Base-by-base conservation (phyloP, 2,888 invertebrate species). In the Xestia xanthographa region DNA sequence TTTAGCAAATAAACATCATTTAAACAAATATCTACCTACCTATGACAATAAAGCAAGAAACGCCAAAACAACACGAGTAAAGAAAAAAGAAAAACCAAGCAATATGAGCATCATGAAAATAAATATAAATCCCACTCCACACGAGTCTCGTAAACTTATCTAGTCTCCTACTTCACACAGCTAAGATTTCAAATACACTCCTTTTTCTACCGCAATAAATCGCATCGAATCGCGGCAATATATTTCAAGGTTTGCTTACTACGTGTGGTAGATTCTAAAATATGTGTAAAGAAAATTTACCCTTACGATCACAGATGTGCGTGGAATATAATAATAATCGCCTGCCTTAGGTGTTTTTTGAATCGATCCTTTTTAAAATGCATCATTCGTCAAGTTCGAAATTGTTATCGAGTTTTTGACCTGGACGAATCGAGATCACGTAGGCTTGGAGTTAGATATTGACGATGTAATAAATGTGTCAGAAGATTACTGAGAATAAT, bases 221-320 rank as follows among this genome's bases (percentile, higher is more conserved):
- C 89, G 84, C 77, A 80, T 84, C 86, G 89, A 90, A 91, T 90
- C 89, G 91, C 77, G 82, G 89, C 87, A 88, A 91, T 91, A 91
- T 91, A 91, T 91, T 88, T 84, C 80, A 85, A 87, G 87, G 91
- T 89, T 90, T 91, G 91, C 91, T 90, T 88, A 89, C 89, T 89
- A 90, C 91, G 90, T 90, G 91, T 89, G 91, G 88, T 91, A 88
- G 89, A 90, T 90, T 91, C 90, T 88, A 91, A 91, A 91, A 91
- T 91, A 90, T 89, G 90, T 89, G 89, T 88, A 88, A 87, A 89
- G 87, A 87, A 90, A 89, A 90, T 87, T 85, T 86, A 85, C 86
- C 85, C 87, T 87, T 84, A 76, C 83, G 85, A 67, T 70, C 79
- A 79, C 70, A 75, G 62, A 80, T 86, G 80, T 87, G 77, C 71